Base-by-base conservation (phyloP, 2,888 invertebrate genomes). In the Timema cristinae region DNA sequence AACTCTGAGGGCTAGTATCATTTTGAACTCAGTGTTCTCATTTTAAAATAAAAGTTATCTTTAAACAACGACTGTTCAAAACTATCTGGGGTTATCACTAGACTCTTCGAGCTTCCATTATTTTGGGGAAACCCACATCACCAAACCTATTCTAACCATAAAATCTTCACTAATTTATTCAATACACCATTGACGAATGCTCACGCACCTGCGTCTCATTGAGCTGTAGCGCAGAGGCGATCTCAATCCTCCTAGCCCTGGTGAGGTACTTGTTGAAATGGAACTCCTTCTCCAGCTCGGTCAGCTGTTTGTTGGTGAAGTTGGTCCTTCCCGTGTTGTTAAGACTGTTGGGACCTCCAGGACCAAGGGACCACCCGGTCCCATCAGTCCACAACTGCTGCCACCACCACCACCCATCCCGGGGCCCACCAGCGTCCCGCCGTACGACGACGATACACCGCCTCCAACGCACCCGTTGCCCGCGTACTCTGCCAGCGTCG, bases 181-280 rank as follows among this genome's bases (percentile, higher is more conserved):
- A 32, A 32, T 1, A 32, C 32, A 32, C 32, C 32, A 32, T 32
- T 86, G 32, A 32, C 32, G 32, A 32, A 32, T 32, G 32, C 32
- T 32, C 32, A 32, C 32, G 32, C 32, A 32, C 32, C 86, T 98
- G 98, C 2, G 98, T 97, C 83, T 98, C 98, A 83, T 98, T 98
- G 70, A 99, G 89, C 80, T 97, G 95, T 71, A 99, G 85, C 5
- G 97, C 93, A 5, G 95, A 94, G 0, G 99, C 99, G 77, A 99
- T 99, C 84, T 99, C 99, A 81, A 98, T 98, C 78, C 99, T 88
- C 77, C 98, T 86, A 56, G 97, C 98, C 77, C 98, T 86, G 56
- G 98, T 99, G 79, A 99, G 89, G 86, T 99, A 99, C 84, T 97
- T 98, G 86, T 98, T 98, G 85, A 97, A 98, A 83, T 98, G 98